These are phyloP conservation scores for Latheticus oryzae DNA, from an alignment of 2,888 invertebrate genomes.

Conservation along the genomic window DNA sequence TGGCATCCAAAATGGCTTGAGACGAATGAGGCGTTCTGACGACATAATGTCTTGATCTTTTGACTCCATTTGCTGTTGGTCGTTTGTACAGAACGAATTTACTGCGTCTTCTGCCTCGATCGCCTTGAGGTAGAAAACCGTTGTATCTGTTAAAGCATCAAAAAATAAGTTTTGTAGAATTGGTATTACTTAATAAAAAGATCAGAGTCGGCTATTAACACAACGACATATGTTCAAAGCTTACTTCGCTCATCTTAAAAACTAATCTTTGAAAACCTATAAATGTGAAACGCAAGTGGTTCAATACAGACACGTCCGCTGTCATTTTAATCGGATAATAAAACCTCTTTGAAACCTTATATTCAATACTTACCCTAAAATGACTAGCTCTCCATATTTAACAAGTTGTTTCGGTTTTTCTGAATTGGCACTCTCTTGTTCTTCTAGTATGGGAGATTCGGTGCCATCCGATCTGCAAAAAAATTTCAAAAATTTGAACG, in stretches of 20 bases:
- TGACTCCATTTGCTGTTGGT: conserved; percentile 89
- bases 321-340: conserved; percentile 5
- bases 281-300: conserved; percentile 9
- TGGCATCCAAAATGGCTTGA: conserved; percentile 93
- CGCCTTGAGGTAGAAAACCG: conserved; percentile 89
- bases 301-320: not conserved
- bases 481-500: conserved; percentile 3
- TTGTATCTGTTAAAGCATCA: conserved; percentile 78
- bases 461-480: conserved; percentile 72
- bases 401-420: conserved; percentile 83
- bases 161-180: too few species aligned
- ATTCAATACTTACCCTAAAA: conserved; percentile 82
- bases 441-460: conserved; percentile 82
- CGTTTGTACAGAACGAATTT: conserved; percentile 93
- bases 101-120: conserved; percentile 92
- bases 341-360: conserved; percentile 6
- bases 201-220: too few species aligned
- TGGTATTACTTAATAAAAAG: too few species aligned
- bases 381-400: conserved; percentile 94
- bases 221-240: too few species aligned
- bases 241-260: too few species aligned
- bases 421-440: conserved; percentile 78
- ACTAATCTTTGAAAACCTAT: not conserved
- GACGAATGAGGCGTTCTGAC: conserved; percentile 96
- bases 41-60: conserved; percentile 94